Conservation (phyloP, 2,797 vertebrate genomes). For the Borostomias antarcticus region DNA sequence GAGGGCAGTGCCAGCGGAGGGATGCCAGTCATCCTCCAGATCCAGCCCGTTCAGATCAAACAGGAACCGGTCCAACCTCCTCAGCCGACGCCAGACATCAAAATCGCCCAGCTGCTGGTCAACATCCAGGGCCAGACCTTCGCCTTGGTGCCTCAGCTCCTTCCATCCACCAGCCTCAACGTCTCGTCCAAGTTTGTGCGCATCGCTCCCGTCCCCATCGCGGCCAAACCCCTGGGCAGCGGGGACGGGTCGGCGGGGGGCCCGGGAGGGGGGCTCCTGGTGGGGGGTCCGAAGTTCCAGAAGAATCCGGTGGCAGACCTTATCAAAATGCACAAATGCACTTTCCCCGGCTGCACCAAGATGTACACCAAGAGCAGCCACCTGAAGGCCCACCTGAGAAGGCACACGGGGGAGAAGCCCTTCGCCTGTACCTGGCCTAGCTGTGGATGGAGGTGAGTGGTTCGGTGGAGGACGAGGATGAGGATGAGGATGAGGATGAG, state of each 20-base stretch:
- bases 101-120: conserved; percentile 90
- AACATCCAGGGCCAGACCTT: conserved; percentile 97
- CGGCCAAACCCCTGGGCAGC: conserved; percentile 87
- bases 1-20: conserved; percentile 63
- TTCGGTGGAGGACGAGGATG: neutral
- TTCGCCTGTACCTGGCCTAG: conserved; percentile 95
- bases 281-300: conserved; percentile 89
- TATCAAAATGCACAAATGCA: conserved; percentile 98
- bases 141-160: conserved; percentile 89
- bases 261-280: conserved; percentile 74
- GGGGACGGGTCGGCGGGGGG: conserved; percentile 65
- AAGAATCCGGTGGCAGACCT: conserved; percentile 91
- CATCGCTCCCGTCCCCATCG: conserved; percentile 93
- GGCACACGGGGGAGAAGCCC: conserved; percentile 94
- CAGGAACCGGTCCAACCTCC: conserved; percentile 77
- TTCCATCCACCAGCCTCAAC: conserved; percentile 83
- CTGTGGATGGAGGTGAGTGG: conserved; percentile 96
- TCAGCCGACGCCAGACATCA: conserved; percentile 79
- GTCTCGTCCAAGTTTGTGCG: conserved; percentile 90
- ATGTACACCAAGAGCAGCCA: conserved; percentile 99
- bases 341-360: conserved; percentile 93
- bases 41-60: conserved; percentile 88
- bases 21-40: conserved; percentile 85
- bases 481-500: neutral
- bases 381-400: conserved; percentile 93